These are phyloP conservation scores for Acipenser ruthenus DNA, from an alignment of 2,797 vertebrate genomes.

Conservation along the genomic window DNA sequence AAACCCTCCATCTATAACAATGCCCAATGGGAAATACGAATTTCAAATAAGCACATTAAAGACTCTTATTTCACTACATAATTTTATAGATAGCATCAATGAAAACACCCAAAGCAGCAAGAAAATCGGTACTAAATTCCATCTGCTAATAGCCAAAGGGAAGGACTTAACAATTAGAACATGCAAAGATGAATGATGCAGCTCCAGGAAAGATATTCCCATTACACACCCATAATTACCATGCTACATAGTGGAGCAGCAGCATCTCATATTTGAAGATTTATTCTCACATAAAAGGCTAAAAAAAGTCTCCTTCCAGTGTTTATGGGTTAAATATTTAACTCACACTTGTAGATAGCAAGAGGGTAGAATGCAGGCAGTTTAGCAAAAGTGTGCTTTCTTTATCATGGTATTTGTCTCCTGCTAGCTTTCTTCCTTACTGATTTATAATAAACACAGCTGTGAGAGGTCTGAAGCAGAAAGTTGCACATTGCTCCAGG, in stretches of 20 bases:
- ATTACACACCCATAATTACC: not conserved
- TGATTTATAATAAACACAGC: conserved; percentile 23
- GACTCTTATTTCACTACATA: not conserved
- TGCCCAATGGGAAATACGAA: not conserved
- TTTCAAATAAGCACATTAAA: not conserved
- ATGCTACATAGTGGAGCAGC: not conserved
- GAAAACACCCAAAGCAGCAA: not conserved
- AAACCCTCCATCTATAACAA: not conserved
- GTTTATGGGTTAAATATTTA: not conserved
- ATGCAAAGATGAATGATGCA: not conserved
- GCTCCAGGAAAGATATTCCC: not conserved
- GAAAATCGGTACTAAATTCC: not conserved
- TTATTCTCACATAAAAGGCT: not conserved
- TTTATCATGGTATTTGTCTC: conserved; percentile 19
- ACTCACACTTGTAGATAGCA: not conserved
- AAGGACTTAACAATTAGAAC: conserved; percentile 1
- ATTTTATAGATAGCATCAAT: conserved; percentile 1
- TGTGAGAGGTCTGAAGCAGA: conserved; percentile 4
- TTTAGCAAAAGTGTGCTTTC: conserved; percentile 16
- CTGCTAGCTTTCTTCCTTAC: conserved; percentile 20
- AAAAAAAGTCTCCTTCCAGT: not conserved
- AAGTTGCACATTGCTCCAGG: conserved; percentile 27
- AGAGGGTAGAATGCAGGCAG: conserved; percentile 1
- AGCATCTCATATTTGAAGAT: not conserved
- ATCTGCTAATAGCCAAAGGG: conserved; percentile 4